phyloP scores from a whole-genome alignment of 2,888 invertebrate species.

The Eustalomyia histrio region DNA sequence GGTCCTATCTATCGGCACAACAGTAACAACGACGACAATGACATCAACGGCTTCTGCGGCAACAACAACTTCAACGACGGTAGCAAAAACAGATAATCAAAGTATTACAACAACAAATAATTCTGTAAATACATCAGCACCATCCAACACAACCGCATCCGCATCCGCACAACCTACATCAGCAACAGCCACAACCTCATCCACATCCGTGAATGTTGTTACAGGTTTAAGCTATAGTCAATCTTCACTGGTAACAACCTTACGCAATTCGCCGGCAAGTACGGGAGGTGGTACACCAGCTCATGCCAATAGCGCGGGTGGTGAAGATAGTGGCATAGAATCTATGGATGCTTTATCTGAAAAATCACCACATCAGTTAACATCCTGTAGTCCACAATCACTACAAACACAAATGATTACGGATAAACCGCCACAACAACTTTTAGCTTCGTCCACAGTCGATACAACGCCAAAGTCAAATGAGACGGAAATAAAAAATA shows the following conservation, averaged over 20 bases:
- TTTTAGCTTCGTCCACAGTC: conserved; percentile 67
- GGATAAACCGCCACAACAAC: conserved; percentile 59
- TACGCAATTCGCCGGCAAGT: conserved; percentile 79
- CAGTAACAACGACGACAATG: conserved; percentile 9
- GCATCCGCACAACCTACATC: conserved; percentile 9
- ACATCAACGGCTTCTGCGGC: conserved; percentile 24
- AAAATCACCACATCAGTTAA: conserved; percentile 93
- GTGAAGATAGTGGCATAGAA: conserved; percentile 94
- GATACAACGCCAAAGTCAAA: conserved; percentile 32
- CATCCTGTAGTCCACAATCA: conserved; percentile 81
- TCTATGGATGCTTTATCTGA: conserved; percentile 96
- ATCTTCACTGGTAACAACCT: conserved; percentile 67
- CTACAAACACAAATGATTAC: conserved; percentile 42
- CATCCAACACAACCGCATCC: conserved; percentile 28
- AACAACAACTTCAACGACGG: conserved; percentile 14
- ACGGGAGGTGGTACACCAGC: conserved; percentile 80
- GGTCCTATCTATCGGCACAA: conserved; percentile 44
- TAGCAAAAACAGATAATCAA: conserved; percentile 50
- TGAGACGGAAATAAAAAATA: conserved; percentile 27
- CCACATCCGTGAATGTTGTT: conserved; percentile 33
- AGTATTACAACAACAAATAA: conserved; percentile 12
- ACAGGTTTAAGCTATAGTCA: conserved; percentile 56
- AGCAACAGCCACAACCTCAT: conserved; percentile 38
- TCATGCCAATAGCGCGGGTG: conserved; percentile 78
- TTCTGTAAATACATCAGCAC: conserved; percentile 52